A percentile compares a stretch with the other conserved stretches of the same genome.
phyloP scores from a whole-genome alignment of 1,140 invertebrate species.

The Carcinoscorpius rotundicauda region DNA sequence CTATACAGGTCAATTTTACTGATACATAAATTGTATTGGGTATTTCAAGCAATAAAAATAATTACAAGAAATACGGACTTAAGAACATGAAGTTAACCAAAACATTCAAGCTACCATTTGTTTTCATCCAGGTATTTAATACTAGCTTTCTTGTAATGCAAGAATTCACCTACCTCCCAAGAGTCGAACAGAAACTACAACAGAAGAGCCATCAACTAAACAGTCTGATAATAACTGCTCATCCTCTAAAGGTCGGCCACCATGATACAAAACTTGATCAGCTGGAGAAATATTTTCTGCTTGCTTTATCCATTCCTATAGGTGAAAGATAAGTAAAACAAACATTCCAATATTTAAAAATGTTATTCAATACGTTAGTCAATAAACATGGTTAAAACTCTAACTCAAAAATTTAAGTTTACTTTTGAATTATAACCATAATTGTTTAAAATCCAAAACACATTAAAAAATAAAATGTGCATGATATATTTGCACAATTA shows the following conservation, averaged over 20 bases:
- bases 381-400: too few relatives aligned
- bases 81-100: conserved; percentile 9
- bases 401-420: too few relatives aligned
- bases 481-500: too few relatives aligned
- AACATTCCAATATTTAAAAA: too few relatives aligned
- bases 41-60: too few relatives aligned
- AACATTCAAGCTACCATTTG: conserved; percentile 10
- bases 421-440: too few relatives aligned
- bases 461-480: too few relatives aligned
- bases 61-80: background rate
- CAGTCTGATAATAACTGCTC: conserved; percentile 43
- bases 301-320: conserved; percentile 39
- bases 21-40: too few relatives aligned
- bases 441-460: too few relatives aligned
- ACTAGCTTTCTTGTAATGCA: conserved; percentile 24
- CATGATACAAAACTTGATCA: conserved; percentile 57
- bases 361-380: too few relatives aligned
- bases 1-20: too few relatives aligned
- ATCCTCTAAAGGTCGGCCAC: conserved; percentile 58
- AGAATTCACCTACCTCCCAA: conserved; percentile 53
- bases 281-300: conserved; percentile 42
- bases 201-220: conserved; percentile 46
- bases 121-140: conserved; percentile 2
- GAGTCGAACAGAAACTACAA: conserved; percentile 69
- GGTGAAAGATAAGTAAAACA: conserved; percentile 16